phyloP scores from a whole-genome alignment of 2,797 vertebrate genomes.

The Erethizon dorsatum region DNA sequence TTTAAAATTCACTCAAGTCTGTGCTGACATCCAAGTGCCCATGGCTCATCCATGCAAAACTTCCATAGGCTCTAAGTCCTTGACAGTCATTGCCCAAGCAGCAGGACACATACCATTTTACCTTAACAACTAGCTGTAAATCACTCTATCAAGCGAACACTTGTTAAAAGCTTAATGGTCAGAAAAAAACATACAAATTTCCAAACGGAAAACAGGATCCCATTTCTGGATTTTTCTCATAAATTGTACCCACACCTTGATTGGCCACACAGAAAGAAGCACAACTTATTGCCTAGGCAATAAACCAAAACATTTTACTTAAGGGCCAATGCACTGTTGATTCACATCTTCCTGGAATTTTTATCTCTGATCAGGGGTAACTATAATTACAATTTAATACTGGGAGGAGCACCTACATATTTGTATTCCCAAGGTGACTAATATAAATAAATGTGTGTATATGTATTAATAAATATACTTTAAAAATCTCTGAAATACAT shows the following conservation, averaged over 20 bases:
- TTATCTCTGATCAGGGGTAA: constrained; percentile 24
- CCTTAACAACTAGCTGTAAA: constrained; percentile 74
- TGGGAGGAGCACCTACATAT: not conserved
- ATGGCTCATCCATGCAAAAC: not conserved
- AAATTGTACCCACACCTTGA: not conserved
- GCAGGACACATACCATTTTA: not conserved
- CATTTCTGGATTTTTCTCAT: constrained; percentile 56
- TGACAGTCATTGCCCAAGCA: not conserved
- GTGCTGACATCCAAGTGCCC: constrained; percentile 2
- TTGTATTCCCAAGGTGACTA: not conserved
- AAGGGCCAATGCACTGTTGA: not conserved
- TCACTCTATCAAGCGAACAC: constrained; percentile 63
- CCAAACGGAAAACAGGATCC: constrained; percentile 69
- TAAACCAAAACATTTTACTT: not conserved
- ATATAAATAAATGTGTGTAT: not conserved
- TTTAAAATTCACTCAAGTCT: constrained; percentile 62
- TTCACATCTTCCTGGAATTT: constrained; percentile 52
- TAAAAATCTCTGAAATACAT: constrained; percentile 61
- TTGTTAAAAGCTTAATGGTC: constrained; percentile 77
- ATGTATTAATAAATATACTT: constrained; percentile 43
- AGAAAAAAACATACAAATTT: constrained; percentile 65
- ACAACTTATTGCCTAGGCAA: not conserved
- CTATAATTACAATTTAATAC: constrained; percentile 52
- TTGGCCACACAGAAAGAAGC: not conserved
- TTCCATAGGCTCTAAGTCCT: not conserved